These are phyloP conservation scores for Malurus cyaneus DNA, from an alignment of 2,113 vertebrate species.

Conservation along the genomic window DNA sequence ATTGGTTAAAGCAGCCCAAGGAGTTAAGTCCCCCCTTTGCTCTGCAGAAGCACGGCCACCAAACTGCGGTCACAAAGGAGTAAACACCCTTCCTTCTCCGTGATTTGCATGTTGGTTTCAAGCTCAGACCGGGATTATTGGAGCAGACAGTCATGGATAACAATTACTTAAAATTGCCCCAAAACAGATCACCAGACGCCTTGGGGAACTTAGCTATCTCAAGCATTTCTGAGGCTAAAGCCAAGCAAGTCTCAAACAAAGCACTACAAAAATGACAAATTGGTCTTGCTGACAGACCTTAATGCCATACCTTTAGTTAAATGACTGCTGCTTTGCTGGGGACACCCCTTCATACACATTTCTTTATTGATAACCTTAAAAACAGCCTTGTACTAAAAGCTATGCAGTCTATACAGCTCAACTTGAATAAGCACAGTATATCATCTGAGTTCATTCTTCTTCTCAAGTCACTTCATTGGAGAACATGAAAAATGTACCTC, in stretches of 20 bases:
- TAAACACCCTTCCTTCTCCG: background rate
- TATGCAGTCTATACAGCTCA: background rate
- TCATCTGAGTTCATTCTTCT: background rate
- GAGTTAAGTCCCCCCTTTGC: background rate
- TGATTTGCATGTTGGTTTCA: background rate
- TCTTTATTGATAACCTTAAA: background rate
- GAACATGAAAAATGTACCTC: background rate
- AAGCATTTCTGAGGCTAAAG: background rate
- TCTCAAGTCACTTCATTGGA: background rate
- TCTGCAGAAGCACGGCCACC: background rate
- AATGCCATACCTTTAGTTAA: background rate
- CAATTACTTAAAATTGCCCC: background rate
- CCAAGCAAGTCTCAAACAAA: background rate
- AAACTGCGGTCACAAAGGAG: background rate
- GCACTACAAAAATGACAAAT: background rate
- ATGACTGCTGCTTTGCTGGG: background rate
- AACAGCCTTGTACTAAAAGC: background rate
- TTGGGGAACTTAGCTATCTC: background rate
- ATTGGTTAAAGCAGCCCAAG: background rate
- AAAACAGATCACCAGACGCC: background rate
- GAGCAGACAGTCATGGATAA: background rate
- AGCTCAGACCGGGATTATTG: background rate
- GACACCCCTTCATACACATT: background rate
- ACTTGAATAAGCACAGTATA: background rate
- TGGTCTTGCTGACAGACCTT: background rate